Conservation (phyloP, 2,113 vertebrate species). For the Eonycteris spelaea region DNA sequence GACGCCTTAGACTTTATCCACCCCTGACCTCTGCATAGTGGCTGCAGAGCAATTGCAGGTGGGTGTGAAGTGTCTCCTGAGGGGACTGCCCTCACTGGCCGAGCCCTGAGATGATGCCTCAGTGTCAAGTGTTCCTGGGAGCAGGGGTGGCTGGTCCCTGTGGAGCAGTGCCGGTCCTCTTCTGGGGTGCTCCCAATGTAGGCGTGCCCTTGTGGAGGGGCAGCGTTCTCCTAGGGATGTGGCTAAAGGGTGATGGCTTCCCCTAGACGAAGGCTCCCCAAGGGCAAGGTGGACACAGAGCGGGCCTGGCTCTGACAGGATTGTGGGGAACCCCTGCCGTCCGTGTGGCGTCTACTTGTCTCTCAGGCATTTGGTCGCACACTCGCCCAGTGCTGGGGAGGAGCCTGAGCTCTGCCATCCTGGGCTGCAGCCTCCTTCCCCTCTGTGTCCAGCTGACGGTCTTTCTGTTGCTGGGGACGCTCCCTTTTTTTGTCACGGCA, state of each 20-base stretch:
- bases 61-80: neutral
- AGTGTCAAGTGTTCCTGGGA: neutral
- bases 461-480: neutral
- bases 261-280: neutral
- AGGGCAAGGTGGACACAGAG: neutral
- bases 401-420: neutral
- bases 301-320: neutral
- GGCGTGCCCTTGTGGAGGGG: conserved; percentile 18
- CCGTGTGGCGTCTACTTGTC: neutral
- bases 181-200: neutral
- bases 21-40: too few relatives aligned
- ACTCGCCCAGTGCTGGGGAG: neutral
- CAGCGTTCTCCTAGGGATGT: neutral
- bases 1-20: too few relatives aligned
- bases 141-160: neutral
- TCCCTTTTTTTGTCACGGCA: neutral
- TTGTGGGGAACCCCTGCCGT: neutral
- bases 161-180: neutral
- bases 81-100: neutral
- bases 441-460: neutral
- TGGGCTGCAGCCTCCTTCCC: too few relatives aligned
- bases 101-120: neutral
- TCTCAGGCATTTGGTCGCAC: neutral
- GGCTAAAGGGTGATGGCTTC: neutral
- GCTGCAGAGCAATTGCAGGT: too few relatives aligned